These are phyloP conservation scores for Peribatodes rhomboidaria DNA, from an alignment of 2,888 invertebrate species.

Conservation along the genomic window DNA sequence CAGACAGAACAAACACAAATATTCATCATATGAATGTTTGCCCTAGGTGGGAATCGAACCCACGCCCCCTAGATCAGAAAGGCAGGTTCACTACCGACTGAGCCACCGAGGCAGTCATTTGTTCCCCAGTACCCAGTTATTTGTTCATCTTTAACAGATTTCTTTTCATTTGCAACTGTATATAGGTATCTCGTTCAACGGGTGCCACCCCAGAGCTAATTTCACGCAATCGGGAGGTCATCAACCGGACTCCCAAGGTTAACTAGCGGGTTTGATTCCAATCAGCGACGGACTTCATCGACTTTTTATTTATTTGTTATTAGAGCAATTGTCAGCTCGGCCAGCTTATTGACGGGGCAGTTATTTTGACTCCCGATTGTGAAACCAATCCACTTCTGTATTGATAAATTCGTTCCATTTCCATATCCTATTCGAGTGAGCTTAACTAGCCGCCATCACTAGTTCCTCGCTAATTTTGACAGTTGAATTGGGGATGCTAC, in stretches of 20 bases:
- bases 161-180: no score
- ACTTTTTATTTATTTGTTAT: neutral
- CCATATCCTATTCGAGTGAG: no score
- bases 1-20: no score
- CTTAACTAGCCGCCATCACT: no score
- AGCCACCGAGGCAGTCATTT: no score
- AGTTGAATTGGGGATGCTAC: neutral
- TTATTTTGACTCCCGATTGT: constrained; percentile 1
- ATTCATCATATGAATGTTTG: no score
- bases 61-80: no score
- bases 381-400: neutral
- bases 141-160: no score
- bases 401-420: neutral
- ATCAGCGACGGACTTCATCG: constrained; percentile 11
- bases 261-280: constrained; percentile 48
- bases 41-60: no score
- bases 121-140: no score
- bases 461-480: neutral
- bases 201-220: constrained; percentile 64
- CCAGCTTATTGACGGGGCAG: constrained; percentile 1
- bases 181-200: neutral
- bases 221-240: constrained; percentile 76
- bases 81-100: no score
- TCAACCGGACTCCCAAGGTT: constrained; percentile 68
- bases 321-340: constrained; percentile 1